These are phyloP conservation scores for Drosophila trapezifrons DNA, from an alignment of 1,140 invertebrate genomes.

Conservation along the genomic window DNA sequence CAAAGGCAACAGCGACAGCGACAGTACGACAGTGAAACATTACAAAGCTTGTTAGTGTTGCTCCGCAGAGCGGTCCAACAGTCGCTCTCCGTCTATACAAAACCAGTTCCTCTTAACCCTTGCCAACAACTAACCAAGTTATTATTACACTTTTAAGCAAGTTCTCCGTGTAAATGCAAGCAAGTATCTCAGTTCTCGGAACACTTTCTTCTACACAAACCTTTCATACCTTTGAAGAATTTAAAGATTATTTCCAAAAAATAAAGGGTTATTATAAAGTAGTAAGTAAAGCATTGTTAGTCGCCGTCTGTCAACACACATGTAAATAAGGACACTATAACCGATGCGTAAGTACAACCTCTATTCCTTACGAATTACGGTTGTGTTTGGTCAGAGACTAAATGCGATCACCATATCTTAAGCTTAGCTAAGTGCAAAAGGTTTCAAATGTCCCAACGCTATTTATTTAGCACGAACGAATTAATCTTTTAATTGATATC, in stretches of 20 bases:
- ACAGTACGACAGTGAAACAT: slow-evolving; percentile 51
- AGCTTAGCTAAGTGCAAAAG: no score
- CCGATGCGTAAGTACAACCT: no score
- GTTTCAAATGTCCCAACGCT: no score
- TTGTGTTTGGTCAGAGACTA: no score
- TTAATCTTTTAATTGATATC: background rate
- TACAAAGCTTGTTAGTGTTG: slow-evolving; percentile 80
- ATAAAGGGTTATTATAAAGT: no score
- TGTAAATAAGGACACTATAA: no score
- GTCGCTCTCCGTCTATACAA: background rate
- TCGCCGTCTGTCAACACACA: background rate
- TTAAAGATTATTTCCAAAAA: no score
- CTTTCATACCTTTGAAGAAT: no score
- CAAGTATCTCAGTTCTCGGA: no score
- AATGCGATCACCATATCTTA: no score
- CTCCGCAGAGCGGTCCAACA: slow-evolving; percentile 54
- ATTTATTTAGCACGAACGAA: background rate
- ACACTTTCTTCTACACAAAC: background rate
- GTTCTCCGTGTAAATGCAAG: background rate
- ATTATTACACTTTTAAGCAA: background rate
- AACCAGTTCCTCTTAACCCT: slow-evolving; percentile 1
- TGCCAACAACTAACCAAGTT: background rate
- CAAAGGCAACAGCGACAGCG: slow-evolving; percentile 38
- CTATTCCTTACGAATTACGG: no score
- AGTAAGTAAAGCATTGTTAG: no score